A percentile compares a stretch with the other conserved stretches of the same genome.
Conservation (phyloP, 2,113 vertebrate species). For the Todiramphus saurophagus region DNA sequence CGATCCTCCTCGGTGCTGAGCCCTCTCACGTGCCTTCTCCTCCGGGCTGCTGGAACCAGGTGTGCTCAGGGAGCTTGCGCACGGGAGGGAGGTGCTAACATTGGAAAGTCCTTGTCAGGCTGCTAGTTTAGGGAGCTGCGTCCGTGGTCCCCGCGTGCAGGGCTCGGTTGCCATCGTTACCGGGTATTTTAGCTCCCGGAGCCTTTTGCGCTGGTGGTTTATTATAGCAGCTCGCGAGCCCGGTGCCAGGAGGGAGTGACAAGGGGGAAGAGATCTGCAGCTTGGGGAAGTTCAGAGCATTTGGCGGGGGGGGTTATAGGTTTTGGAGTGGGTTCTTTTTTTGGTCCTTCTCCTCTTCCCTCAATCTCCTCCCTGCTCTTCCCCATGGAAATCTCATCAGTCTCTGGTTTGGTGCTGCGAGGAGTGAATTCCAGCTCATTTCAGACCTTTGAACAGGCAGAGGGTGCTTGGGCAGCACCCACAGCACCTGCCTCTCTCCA, state of each 20-base stretch:
- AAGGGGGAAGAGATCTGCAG: neutral
- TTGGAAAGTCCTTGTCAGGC: conserved; percentile 46
- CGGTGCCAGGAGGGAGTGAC: neutral
- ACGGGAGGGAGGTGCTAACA: neutral
- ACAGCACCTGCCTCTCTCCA: accelerated
- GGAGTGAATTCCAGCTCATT: neutral
- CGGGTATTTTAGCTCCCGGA: neutral
- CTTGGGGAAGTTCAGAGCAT: neutral
- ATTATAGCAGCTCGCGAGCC: conserved; percentile 23
- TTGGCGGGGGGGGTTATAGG: neutral
- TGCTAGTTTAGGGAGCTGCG: neutral
- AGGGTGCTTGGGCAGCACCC: neutral
- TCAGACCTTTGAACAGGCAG: neutral
- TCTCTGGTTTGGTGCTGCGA: accelerated
- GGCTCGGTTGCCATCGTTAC: conserved; percentile 51
- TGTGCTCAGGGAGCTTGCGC: neutral
- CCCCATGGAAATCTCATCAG: neutral
- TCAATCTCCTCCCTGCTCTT: neutral
- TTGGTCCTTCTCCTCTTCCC: neutral
- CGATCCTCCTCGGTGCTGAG: accelerated
- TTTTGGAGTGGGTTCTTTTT: neutral
- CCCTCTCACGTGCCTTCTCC: neutral
- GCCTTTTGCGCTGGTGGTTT: neutral
- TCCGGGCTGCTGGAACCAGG: neutral
- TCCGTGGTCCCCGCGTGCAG: neutral